These are phyloP conservation scores for Pituophis catenifer DNA, from an alignment of 2,113 vertebrate species.

Conservation along the genomic window DNA sequence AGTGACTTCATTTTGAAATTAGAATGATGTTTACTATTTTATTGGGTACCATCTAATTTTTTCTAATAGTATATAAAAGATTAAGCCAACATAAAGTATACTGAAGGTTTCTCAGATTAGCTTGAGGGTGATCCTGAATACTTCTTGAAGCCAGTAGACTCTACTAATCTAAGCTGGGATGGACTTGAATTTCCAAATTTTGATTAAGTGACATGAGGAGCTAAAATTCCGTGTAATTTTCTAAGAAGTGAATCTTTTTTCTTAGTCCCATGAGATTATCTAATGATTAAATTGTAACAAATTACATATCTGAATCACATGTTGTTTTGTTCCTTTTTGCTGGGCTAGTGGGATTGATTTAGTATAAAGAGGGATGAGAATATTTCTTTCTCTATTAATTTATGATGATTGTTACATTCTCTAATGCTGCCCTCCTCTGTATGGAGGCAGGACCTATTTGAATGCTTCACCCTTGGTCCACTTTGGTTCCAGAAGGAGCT, in stretches of 20 bases:
- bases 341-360: not conserved
- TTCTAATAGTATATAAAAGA: not conserved
- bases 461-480: not conserved
- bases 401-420: not conserved
- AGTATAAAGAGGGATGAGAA: not conserved
- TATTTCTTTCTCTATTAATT: not conserved
- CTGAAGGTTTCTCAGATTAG: not conserved
- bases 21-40: not conserved
- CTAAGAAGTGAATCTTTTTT: slow-evolving; percentile 14
- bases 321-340: not conserved
- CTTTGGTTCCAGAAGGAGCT: not conserved
- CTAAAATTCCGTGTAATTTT: slow-evolving; percentile 16
- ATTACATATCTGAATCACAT: not conserved
- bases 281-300: slow-evolving; percentile 2
- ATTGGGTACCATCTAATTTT: not conserved
- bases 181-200: slow-evolving; percentile 12
- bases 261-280: not conserved
- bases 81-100: not conserved
- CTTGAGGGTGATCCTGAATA: slow-evolving; percentile 26
- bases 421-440: not conserved
- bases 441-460: not conserved
- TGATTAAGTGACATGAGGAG: not conserved
- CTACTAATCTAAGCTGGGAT: slow-evolving; percentile 7
- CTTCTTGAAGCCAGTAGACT: slow-evolving; percentile 11
- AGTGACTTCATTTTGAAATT: not conserved